Base-by-base conservation (phyloP, 2,113 vertebrate species). In the Passer domesticus region DNA sequence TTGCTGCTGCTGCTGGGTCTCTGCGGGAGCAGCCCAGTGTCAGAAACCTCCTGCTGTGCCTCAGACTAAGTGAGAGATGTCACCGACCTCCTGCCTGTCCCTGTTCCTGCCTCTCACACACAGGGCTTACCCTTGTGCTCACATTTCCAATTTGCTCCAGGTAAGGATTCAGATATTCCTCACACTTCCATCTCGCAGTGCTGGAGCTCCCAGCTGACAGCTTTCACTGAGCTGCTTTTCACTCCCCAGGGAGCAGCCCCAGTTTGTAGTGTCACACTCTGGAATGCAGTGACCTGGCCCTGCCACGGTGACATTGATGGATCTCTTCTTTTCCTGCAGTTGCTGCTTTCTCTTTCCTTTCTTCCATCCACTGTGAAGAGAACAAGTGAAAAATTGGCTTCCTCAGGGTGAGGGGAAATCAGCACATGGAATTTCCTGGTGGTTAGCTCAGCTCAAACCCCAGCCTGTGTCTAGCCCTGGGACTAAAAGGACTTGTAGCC, bases 401-500 rank as follows among this genome's bases (percentile, higher is more conserved):
- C 49, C 49, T 79, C 5, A 0, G 58, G 41, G 16, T 10, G 27
- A 52, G 27, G 58, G 44, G 37, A 60, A 73, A 68, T 10, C 56
- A 79, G 70, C n/a, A 20, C 33, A 6, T 27, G 1, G 3, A 46
- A 63, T 75, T 74, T 70, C 27, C 43, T n/a, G 28, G 23, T 39
- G 64, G 20, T 21, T 72, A 41, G 10, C 52, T 62, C 88, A 60
- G 56, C 60, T 55, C 56, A 50, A 84, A 22, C 9, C 19, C n/a
- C 47, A 1, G 20, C 6, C 1, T 5, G 15, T 25, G 11, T 4
- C 4, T 8, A 15, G 27, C 1, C 2, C 69, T 62, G 47, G 16
- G 47, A 59, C 52, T 18, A n/a, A 39, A 16, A 35, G 5, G 14
- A 25, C 21, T 44, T 27, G 28, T 2, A 59, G 53, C 39, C 17